Conservation (phyloP, 2,113 vertebrate genomes). For the Narcine bancroftii region DNA sequence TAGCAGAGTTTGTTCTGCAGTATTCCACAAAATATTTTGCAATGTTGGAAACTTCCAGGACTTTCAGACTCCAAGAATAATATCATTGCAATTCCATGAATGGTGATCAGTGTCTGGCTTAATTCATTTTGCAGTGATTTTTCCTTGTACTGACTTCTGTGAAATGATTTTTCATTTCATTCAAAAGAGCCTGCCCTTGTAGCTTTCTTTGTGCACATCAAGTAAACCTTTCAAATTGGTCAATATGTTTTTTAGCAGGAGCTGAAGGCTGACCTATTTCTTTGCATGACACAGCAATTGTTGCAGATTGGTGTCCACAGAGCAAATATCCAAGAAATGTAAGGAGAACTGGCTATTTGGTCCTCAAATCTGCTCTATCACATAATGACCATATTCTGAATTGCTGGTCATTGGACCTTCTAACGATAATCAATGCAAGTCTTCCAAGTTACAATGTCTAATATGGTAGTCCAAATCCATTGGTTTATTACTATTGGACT, state of each 20-base stretch:
- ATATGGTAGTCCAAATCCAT: too few relatives aligned
- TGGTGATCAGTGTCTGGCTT: neutral
- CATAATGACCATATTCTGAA: too few relatives aligned
- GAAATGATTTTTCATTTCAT: neutral
- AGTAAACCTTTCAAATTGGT: neutral
- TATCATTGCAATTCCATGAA: neutral
- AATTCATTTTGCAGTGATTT: neutral
- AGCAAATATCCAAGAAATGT: too few relatives aligned
- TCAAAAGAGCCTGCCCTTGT: neutral
- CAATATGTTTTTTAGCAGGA: neutral
- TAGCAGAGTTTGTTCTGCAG: neutral
- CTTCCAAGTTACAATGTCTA: too few relatives aligned
- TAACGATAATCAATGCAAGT: too few relatives aligned
- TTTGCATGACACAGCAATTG: neutral
- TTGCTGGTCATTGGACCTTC: too few relatives aligned
- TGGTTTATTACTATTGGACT: too few relatives aligned
- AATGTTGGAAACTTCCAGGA: neutral
- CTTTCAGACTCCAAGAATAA: neutral
- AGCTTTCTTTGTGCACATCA: neutral
- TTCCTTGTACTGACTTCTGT: neutral
- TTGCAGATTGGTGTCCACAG: neutral
- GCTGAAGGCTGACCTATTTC: neutral
- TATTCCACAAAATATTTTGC: neutral
- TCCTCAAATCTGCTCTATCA: too few relatives aligned
- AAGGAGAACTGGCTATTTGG: too few relatives aligned